Evolutionary conservation across 1,140 invertebrate genomes (phyloP).

Genomic region (Drosophila truncata): DNA sequence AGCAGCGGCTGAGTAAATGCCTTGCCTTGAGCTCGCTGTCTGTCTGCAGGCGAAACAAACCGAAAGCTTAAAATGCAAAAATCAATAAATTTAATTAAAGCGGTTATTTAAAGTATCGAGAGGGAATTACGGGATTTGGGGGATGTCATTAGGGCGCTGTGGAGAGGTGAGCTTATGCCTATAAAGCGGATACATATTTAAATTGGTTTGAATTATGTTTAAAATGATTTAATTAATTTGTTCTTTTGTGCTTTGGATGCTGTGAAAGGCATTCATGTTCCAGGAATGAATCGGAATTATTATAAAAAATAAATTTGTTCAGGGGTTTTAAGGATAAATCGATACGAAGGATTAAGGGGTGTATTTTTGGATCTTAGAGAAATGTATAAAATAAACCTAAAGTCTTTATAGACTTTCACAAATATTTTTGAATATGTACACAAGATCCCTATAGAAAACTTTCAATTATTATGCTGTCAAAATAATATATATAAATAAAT

Average conservation of each 20-base stretch:
- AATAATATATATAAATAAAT: background rate
- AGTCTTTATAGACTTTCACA: background rate
- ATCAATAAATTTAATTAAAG: slow-evolving; percentile 60
- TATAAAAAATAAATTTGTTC: background rate
- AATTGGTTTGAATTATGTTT: slow-evolving; percentile 27
- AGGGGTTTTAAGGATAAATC: background rate
- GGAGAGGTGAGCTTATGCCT: background rate
- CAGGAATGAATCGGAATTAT: background rate
- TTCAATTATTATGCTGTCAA: background rate
- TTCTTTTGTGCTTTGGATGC: slow-evolving; percentile 1
- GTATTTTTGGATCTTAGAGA: no score
- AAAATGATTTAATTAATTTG: slow-evolving; percentile 37
- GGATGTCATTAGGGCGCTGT: slow-evolving; percentile 20
- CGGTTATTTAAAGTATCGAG: slow-evolving; percentile 46
- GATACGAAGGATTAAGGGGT: background rate
- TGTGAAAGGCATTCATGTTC: background rate
- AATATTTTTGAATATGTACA: background rate
- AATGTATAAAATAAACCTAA: background rate
- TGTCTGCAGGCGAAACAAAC: slow-evolving; percentile 23
- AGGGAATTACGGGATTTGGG: slow-evolving; percentile 26
- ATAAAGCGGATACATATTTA: slow-evolving; percentile 28
- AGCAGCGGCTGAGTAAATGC: background rate
- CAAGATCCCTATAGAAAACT: background rate
- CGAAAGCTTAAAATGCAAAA: slow-evolving; percentile 53
- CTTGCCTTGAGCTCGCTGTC: slow-evolving; percentile 6